phyloP scores from a whole-genome alignment of 2,888 invertebrate genomes.

The Thereva nobilitata region DNA sequence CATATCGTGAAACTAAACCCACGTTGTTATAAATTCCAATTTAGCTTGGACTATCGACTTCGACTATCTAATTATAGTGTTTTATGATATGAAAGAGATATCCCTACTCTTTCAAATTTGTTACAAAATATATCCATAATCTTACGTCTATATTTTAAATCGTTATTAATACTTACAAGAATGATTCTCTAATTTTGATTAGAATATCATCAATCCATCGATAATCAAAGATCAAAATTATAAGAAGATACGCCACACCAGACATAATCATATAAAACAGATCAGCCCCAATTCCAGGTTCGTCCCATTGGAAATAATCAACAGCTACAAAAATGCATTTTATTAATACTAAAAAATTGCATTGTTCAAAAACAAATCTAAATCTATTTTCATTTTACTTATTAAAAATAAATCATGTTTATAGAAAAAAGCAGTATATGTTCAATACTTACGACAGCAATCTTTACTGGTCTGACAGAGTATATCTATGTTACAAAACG shows the following conservation, averaged over 20 bases:
- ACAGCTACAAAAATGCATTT: conserved; percentile 26
- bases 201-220: conserved; percentile 44
- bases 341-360: conserved; percentile 8
- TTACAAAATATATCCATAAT: no score
- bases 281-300: conserved; percentile 73
- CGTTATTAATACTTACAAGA: conserved; percentile 18
- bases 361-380: no score
- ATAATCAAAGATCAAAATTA: conserved; percentile 68
- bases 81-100: no score
- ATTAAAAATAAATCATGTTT: no score
- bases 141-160: no score
- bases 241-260: conserved; percentile 63
- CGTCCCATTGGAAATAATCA: conserved; percentile 68
- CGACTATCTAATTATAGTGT: no score
- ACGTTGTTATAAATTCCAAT: no score
- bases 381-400: no score
- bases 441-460: conserved; percentile 12
- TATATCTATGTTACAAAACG: conserved; percentile 11
- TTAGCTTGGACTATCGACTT: no score
- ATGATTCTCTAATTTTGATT: conserved; percentile 32
- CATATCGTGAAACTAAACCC: no score
- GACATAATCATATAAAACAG: conserved; percentile 64
- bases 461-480: not conserved
- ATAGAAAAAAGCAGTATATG: not conserved
- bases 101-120: no score